These are phyloP conservation scores for Odontomyia ornata DNA, from an alignment of 2,888 invertebrate genomes.

Conservation along the genomic window DNA sequence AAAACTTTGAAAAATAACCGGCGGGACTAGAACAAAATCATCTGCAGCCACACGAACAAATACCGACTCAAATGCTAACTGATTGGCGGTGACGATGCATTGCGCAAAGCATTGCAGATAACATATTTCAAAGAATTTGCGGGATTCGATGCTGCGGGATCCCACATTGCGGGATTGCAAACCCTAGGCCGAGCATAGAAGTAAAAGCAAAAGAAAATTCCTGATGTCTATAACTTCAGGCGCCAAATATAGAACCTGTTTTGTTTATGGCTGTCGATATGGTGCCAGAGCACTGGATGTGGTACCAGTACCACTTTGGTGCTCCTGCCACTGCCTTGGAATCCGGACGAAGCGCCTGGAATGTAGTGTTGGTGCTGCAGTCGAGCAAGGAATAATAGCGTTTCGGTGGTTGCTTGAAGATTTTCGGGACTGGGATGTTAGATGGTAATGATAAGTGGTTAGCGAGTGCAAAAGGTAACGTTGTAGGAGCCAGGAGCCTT, in stretches of 20 bases:
- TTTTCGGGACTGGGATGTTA: slow-evolving; percentile 32
- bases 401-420: slow-evolving; percentile 25
- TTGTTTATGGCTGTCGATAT: slow-evolving; percentile 17
- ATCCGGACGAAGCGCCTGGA: background rate
- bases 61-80: too few species aligned
- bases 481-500: too few species aligned
- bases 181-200: background rate
- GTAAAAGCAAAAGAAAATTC: slow-evolving; percentile 7
- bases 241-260: slow-evolving; percentile 38
- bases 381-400: background rate
- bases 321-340: too few species aligned
- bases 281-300: background rate
- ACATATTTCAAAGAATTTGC: too few species aligned
- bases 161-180: too few species aligned
- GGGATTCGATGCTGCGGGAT: too few species aligned
- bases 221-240: slow-evolving; percentile 13
- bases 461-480: too few species aligned
- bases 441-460: slow-evolving; percentile 27
- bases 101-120: too few species aligned
- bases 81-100: too few species aligned
- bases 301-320: background rate
- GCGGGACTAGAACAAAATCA: too few species aligned
- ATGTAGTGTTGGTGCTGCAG: background rate
- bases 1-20: too few species aligned
- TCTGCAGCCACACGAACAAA: too few species aligned